A percentile compares a stretch with the other conserved stretches of the same genome.
phyloP scores from a whole-genome alignment of 2,888 invertebrate genomes.

The Erpobdella octoculata region DNA sequence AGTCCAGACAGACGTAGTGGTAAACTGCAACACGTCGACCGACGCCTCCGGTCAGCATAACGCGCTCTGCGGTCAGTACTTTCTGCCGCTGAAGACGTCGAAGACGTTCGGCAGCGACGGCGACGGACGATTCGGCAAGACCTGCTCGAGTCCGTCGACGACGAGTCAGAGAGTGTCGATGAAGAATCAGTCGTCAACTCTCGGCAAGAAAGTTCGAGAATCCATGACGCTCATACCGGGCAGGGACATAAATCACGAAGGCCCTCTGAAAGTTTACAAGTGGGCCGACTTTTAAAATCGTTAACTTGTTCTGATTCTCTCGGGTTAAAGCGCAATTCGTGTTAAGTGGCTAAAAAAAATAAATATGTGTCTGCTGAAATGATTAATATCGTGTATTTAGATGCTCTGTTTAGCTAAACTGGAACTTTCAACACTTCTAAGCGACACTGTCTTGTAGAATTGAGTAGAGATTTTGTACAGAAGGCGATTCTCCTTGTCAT shows the following conservation, averaged over 20 bases:
- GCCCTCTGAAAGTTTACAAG: slow-evolving; percentile 38
- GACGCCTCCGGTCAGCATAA: too few relatives aligned
- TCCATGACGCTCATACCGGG: slow-evolving; percentile 38
- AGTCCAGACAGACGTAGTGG: background rate
- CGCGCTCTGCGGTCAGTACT: background rate
- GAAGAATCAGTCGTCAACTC: background rate
- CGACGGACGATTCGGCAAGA: background rate
- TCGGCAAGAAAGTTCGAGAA: slow-evolving; percentile 20
- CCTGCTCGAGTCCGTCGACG: background rate
- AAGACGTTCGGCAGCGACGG: background rate
- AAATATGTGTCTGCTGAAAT: too few relatives aligned
- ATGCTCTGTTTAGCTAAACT: too few relatives aligned
- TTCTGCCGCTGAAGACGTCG: slow-evolving; percentile 1
- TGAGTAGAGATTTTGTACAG: too few relatives aligned
- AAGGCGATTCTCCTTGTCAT: too few relatives aligned
- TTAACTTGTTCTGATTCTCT: too few relatives aligned
- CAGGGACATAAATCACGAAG: slow-evolving; percentile 39
- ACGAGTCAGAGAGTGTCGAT: background rate
- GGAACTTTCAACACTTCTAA: too few relatives aligned
- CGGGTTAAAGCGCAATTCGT: too few relatives aligned
- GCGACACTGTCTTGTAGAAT: too few relatives aligned
- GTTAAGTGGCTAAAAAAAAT: too few relatives aligned
- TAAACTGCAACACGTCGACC: background rate
- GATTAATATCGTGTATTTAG: too few relatives aligned
- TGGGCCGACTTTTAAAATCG: slow-evolving; percentile 39